phyloP scores from a whole-genome alignment of 2,888 invertebrate species.

The Tinea semifulvella region DNA sequence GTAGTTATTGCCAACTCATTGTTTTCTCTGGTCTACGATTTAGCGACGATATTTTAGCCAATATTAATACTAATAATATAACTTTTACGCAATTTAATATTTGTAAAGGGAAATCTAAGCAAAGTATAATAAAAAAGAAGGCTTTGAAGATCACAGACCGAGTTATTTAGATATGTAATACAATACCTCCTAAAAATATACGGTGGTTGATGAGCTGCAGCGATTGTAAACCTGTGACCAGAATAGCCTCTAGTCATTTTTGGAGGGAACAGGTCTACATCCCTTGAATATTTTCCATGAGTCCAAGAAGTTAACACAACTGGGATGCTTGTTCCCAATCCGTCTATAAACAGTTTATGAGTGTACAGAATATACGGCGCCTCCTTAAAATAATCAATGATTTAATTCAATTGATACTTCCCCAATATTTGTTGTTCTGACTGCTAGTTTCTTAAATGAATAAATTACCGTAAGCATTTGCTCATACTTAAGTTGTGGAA shows the following conservation, averaged over 20 bases:
- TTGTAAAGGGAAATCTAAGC: too few relatives aligned
- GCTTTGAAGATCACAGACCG: too few relatives aligned
- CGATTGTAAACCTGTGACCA: conserved; percentile 76
- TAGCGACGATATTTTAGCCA: too few relatives aligned
- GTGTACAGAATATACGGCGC: conserved; percentile 78
- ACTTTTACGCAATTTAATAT: too few relatives aligned
- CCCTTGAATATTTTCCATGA: conserved; percentile 68
- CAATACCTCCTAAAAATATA: conserved; percentile 72
- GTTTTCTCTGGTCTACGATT: too few relatives aligned
- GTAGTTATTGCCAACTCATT: too few relatives aligned
- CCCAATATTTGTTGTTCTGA: neutral
- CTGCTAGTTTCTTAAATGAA: too few relatives aligned
- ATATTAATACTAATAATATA: too few relatives aligned
- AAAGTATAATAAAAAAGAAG: too few relatives aligned
- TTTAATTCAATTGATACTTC: neutral
- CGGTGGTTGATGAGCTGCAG: conserved; percentile 77
- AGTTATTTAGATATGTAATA: too few relatives aligned
- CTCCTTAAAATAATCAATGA: conserved; percentile 56
- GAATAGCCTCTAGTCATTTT: conserved; percentile 76
- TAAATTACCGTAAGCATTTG: too few relatives aligned
- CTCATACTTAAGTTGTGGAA: too few relatives aligned
- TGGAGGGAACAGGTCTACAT: conserved; percentile 72
- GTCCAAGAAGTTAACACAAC: conserved; percentile 77
- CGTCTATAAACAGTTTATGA: conserved; percentile 76
- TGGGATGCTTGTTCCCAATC: conserved; percentile 74